Conservation (phyloP, 53 echinoderm and acorn worm genomes). For the Actinopyga echinites region DNA sequence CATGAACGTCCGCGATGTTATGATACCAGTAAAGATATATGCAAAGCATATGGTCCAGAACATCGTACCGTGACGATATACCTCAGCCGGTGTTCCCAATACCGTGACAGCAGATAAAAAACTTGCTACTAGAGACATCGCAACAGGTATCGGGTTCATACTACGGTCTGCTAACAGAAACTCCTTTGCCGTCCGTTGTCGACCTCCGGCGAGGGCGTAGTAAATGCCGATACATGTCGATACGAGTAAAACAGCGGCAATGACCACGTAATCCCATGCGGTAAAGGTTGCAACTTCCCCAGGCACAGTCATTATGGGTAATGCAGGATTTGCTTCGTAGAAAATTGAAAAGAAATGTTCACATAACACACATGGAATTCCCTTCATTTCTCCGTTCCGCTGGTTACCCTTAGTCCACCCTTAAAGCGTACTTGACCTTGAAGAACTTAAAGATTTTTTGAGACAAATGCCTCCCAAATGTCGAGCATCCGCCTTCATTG, state of each 20-base stretch:
- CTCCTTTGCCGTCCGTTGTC: slow-evolving; percentile 70
- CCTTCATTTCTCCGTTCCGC: too few species aligned
- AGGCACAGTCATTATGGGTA: not conserved
- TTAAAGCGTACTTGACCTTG: too few species aligned
- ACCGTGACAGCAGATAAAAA: slow-evolving; percentile 80
- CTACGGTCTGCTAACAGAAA: slow-evolving; percentile 82
- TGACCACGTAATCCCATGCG: slow-evolving; percentile 76
- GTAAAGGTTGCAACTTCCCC: slow-evolving; percentile 52
- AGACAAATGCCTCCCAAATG: too few species aligned
- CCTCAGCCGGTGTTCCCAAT: slow-evolving; percentile 85
- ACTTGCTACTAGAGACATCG: slow-evolving; percentile 76
- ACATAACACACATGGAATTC: too few species aligned
- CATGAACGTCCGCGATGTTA: slow-evolving; percentile 35
- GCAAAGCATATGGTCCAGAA: slow-evolving; percentile 69
- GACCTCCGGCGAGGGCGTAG: slow-evolving; percentile 76
- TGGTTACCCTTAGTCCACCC: too few species aligned
- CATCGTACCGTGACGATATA: slow-evolving; percentile 75
- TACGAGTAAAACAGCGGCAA: slow-evolving; percentile 57
- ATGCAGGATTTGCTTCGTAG: too few species aligned
- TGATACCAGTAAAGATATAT: slow-evolving; percentile 34
- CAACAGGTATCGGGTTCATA: slow-evolving; percentile 81
- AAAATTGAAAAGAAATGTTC: too few species aligned
- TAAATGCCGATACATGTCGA: slow-evolving; percentile 70
- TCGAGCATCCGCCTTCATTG: too few species aligned
- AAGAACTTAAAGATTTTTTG: too few species aligned